Evolutionary conservation across 2,797 vertebrate species (phyloP).

Genomic region (Coracias cyanogaster): DNA sequence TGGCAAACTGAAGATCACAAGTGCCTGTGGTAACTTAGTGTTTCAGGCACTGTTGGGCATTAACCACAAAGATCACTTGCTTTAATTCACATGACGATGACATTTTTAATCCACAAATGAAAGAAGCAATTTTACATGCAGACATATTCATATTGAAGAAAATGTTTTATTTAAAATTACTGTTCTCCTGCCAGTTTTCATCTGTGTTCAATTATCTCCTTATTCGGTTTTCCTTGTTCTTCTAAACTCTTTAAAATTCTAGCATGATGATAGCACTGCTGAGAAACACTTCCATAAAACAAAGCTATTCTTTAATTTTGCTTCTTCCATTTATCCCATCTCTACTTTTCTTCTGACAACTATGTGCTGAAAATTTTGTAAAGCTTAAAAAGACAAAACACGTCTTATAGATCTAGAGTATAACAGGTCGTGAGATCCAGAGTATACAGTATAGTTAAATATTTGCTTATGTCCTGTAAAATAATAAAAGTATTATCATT

Average conservation of each 20-base stretch:
- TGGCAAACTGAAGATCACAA: background rate
- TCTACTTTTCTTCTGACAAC: background rate
- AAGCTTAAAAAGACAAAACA: background rate
- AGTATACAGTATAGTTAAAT: background rate
- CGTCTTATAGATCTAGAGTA: background rate
- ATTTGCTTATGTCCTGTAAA: background rate
- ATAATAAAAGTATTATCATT: background rate
- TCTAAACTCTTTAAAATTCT: conserved; percentile 11
- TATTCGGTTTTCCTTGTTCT: conserved; percentile 13
- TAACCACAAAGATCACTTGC: conserved; percentile 18
- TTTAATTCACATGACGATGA: conserved; percentile 23
- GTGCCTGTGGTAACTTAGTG: background rate
- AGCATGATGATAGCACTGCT: background rate
- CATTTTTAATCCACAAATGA: conserved; percentile 27
- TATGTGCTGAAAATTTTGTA: background rate
- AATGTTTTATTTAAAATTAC: conserved; percentile 20
- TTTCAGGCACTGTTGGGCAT: background rate
- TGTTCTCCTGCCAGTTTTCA: conserved; percentile 19
- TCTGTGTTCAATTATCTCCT: conserved; percentile 3
- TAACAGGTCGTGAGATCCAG: background rate
- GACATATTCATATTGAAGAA: conserved; percentile 27
- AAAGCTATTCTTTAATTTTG: background rate
- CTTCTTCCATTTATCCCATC: background rate
- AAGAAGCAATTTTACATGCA: conserved; percentile 26
- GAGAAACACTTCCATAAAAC: background rate